Evolutionary conservation across 1,140 invertebrate genomes (phyloP).

Genomic region (Aleiodes sp.): DNA sequence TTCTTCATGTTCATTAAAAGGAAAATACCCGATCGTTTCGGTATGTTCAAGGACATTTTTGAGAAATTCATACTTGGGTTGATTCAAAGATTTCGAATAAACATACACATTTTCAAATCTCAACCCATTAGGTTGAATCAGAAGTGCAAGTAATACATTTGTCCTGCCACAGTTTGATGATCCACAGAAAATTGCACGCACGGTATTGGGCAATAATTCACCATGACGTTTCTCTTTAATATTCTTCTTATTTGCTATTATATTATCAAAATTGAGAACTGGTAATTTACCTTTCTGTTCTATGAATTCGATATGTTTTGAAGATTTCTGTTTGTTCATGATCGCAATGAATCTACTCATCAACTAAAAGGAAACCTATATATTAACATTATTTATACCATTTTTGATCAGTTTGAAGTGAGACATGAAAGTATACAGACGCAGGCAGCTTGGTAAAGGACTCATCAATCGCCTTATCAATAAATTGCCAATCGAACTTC

Average conservation of each 20-base stretch:
- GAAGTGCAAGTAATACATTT: background rate
- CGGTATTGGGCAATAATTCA: background rate
- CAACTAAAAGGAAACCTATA: too few species aligned
- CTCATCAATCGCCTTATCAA: background rate
- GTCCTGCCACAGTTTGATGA: too few species aligned
- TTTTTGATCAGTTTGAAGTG: background rate
- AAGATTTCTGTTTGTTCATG: too few species aligned
- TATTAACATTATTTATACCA: too few species aligned
- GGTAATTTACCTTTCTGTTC: background rate
- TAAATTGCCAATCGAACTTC: background rate
- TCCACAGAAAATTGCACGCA: too few species aligned
- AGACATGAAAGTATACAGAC: background rate
- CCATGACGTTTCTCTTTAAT: background rate
- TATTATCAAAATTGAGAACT: background rate
- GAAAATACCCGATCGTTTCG: background rate
- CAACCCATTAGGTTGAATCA: background rate
- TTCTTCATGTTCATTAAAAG: slow-evolving; percentile 20
- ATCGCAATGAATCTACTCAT: too few species aligned
- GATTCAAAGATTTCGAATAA: background rate
- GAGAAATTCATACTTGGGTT: slow-evolving; percentile 17
- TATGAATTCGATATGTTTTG: background rate
- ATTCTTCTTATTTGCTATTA: background rate
- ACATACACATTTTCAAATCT: background rate
- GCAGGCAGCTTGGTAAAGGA: background rate
- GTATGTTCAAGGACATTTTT: background rate